Base-by-base conservation (phyloP, 2,888 invertebrate genomes). In the Belgica antarctica region DNA sequence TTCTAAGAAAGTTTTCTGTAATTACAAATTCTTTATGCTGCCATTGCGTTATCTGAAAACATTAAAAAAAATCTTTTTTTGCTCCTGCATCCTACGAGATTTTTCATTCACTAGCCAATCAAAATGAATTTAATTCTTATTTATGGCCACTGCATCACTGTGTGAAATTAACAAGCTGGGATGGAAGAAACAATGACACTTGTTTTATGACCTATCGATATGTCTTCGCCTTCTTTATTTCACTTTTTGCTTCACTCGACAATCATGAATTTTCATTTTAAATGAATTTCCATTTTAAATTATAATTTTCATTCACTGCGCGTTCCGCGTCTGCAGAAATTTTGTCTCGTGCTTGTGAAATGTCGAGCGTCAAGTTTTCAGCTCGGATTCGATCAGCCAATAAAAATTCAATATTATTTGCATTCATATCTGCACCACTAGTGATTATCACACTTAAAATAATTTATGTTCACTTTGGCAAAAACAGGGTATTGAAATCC, bases 241-340 rank as follows among this genome's bases (percentile, higher is more conserved):
- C 15, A 15, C 41, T n/a, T 41, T 41, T 41, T 41, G n/a, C 15
- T 15, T 31, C 31, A 2, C 41, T 41, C 41, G 41, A 41, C 41
- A 41, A 41, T 41, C 41, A 17, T 17, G 22, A 7, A 34, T 10
- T 8, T 8, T 22, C 12, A 24, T 15, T 62, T 27, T 31, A 62
- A 28, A 62, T 62, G 62, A 62, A 31, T 62, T 62, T 62, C 62
- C 62, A 62, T 62, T 62, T 31, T 28, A 62, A 62, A 62, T 62
- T 62, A 62, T 62, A 62, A 62, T 41, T 62, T 34, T 62, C 31
- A 34, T 31, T 62, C 62, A 34, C 62, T 22, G 28, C 31, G 15
- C 31, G n/a, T n/a, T 17, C 17, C 41, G n/a, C 41, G 15, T 41
- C 31, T 10, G 52, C 19, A 5, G 17, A 41, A 19, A 52, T 7